Conservation (phyloP, 2,888 invertebrate genomes). For the Lobophora halterata region DNA sequence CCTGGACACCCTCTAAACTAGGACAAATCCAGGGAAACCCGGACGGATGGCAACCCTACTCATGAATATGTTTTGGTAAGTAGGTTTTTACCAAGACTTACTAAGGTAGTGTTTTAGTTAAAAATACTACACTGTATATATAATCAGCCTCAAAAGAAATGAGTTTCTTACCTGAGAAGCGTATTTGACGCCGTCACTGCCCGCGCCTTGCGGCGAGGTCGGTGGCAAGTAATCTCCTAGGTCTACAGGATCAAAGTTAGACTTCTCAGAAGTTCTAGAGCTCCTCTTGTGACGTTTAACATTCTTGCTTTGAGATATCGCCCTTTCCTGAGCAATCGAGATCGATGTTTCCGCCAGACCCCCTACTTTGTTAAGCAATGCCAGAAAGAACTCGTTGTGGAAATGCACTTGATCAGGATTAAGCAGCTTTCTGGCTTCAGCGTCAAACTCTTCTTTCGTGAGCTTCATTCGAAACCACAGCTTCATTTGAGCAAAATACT, state of each 20-base stretch:
- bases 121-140: too few species aligned
- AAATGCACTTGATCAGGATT: constrained; percentile 87
- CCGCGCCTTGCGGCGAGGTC: constrained; percentile 75
- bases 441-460: constrained; percentile 91
- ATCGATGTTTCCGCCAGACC: constrained; percentile 70
- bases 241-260: constrained; percentile 82
- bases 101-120: too few species aligned
- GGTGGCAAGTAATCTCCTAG: constrained; percentile 80
- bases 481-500: constrained; percentile 87
- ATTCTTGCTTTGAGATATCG: constrained; percentile 63
- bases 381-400: constrained; percentile 92
- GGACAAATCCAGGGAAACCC: too few species aligned
- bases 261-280: constrained; percentile 78
- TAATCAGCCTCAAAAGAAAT: too few species aligned
- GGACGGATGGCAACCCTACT: too few species aligned
- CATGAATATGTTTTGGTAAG: too few species aligned
- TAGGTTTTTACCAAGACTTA: too few species aligned
- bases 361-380: constrained; percentile 88
- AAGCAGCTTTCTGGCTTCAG: constrained; percentile 87
- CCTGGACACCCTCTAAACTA: too few species aligned
- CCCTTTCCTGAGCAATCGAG: constrained; percentile 66
- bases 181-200: constrained; percentile 75
- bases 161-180: constrained; percentile 60
- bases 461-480: constrained; percentile 88
- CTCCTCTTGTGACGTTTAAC: constrained; percentile 77